Conservation (phyloP, 2,113 vertebrate genomes). For the Sterna hirundo region DNA sequence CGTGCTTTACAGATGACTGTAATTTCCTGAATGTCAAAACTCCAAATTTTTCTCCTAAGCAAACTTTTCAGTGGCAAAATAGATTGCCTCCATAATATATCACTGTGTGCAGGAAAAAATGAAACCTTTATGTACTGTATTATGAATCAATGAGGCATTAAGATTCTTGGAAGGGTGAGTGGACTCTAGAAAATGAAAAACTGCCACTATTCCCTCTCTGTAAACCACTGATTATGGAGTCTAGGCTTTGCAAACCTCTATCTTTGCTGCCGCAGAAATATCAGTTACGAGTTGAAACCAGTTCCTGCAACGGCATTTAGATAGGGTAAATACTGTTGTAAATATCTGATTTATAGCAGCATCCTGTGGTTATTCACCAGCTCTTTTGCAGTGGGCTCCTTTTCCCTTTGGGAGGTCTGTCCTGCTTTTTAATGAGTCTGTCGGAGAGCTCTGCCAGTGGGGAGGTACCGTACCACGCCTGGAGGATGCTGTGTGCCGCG, state of each 20-base stretch:
- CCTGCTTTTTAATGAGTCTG: background rate
- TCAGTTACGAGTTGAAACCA: constrained; percentile 40
- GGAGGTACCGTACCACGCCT: accelerated
- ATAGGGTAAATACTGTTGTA: constrained; percentile 42
- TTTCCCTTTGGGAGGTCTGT: background rate
- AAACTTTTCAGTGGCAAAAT: constrained; percentile 83
- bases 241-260: constrained; percentile 38
- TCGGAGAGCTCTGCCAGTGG: background rate
- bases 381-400: constrained; percentile 5
- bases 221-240: constrained; percentile 62
- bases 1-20: constrained; percentile 81
- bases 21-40: constrained; percentile 84
- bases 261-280: constrained; percentile 34
- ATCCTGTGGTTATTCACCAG: constrained; percentile 26
- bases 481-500: accelerated
- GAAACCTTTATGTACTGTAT: constrained; percentile 83
- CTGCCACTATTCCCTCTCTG: constrained; percentile 68
- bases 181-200: constrained; percentile 81
- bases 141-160: constrained; percentile 86
- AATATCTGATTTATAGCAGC: constrained; percentile 37
- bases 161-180: constrained; percentile 80
- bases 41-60: constrained; percentile 80
- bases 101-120: constrained; percentile 78
- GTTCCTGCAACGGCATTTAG: constrained; percentile 50
- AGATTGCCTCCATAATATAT: constrained; percentile 81